These are phyloP conservation scores for Ecliptopera silaceata DNA, from an alignment of 2,888 invertebrate genomes.

Conservation along the genomic window DNA sequence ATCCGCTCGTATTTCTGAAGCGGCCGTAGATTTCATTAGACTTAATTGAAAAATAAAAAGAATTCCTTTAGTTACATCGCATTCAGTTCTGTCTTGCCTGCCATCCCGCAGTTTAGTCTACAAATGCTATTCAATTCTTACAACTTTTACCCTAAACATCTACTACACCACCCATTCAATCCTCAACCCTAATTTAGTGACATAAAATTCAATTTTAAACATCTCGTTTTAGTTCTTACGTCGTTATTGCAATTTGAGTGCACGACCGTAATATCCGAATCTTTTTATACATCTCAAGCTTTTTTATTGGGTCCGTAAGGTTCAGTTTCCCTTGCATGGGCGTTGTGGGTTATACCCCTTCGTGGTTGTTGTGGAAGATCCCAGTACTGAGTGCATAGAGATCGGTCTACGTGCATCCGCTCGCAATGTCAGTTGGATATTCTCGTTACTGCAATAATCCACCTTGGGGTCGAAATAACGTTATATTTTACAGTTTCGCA, in stretches of 20 bases:
- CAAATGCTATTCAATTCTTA: slow-evolving; percentile 54
- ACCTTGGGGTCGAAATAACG: slow-evolving; percentile 62
- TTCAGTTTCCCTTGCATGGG: slow-evolving; percentile 29
- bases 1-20: slow-evolving; percentile 38
- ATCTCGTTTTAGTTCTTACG: slow-evolving; percentile 38
- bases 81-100: slow-evolving; percentile 61
- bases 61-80: slow-evolving; percentile 69
- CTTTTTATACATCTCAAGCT: slow-evolving; percentile 36
- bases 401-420: slow-evolving; percentile 76
- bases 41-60: slow-evolving; percentile 73
- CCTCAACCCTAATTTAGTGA: slow-evolving; percentile 27
- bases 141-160: slow-evolving; percentile 32
- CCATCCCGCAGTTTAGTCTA: slow-evolving; percentile 68
- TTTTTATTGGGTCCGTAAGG: slow-evolving; percentile 32
- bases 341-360: slow-evolving; percentile 42
- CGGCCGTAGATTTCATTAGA: slow-evolving; percentile 63
- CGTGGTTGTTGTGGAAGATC: slow-evolving; percentile 36
- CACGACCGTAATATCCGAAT: slow-evolving; percentile 37
- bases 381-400: slow-evolving; percentile 75
- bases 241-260: slow-evolving; percentile 38
- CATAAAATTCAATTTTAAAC: slow-evolving; percentile 38
- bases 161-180: slow-evolving; percentile 18
- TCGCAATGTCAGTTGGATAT: slow-evolving; percentile 73
- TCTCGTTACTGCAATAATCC: slow-evolving; percentile 79
- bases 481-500: slow-evolving; percentile 69